Evolutionary conservation across 2,113 vertebrate species (phyloP).

Genomic region (Lycocorax pyrrhopterus): DNA sequence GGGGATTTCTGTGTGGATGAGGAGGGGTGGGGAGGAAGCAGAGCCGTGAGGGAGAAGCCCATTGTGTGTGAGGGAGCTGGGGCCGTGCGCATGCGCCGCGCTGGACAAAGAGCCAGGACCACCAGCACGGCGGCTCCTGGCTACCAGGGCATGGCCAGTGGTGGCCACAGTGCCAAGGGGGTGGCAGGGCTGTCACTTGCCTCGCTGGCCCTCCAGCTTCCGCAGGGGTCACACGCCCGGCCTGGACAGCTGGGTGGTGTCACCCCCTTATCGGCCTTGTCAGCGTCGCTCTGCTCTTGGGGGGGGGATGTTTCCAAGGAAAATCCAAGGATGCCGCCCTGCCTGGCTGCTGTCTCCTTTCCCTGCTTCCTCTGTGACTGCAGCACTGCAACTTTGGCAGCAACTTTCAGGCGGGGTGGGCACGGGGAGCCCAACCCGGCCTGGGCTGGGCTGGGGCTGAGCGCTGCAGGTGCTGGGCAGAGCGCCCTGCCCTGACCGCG

Average conservation of each 20-base stretch:
- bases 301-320: not conserved
- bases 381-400: not conserved
- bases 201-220: rapidly evolving
- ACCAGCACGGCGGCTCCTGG: not conserved
- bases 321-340: not conserved
- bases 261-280: rapidly evolving
- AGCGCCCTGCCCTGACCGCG: not conserved
- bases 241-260: not conserved
- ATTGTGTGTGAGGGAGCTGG: not conserved
- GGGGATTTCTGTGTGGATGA: not conserved
- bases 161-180: rapidly evolving
- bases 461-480: not conserved
- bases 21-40: not conserved
- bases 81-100: not conserved
- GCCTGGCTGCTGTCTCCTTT: not conserved
- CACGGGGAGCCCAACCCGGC: not conserved
- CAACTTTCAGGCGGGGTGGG: not conserved
- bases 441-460: not conserved
- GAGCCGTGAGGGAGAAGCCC: not conserved
- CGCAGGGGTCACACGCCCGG: rapidly evolving
- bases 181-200: rapidly evolving
- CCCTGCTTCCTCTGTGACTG: not conserved
- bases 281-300: rapidly evolving
- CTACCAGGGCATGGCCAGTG: rapidly evolving
- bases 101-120: conserved; percentile 23